A percentile compares a stretch with the other conserved stretches of the same genome.
phyloP scores from a whole-genome alignment of 1,140 invertebrate genomes.

The Drosophila funebris region DNA sequence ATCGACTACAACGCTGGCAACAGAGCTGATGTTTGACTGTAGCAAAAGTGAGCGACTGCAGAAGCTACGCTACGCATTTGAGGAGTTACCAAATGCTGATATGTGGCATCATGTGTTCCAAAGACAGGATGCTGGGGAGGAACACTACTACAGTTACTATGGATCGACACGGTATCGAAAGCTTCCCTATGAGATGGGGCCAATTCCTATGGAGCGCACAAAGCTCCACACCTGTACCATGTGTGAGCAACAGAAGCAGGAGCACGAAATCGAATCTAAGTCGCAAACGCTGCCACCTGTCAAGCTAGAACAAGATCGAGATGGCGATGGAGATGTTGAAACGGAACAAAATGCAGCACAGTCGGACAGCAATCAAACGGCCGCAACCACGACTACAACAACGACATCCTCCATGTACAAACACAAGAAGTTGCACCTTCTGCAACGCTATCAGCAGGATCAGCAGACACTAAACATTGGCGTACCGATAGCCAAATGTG shows the following conservation, averaged over 20 bases:
- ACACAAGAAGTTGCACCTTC: slow-evolving; percentile 73
- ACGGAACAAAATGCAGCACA: slow-evolving; percentile 18
- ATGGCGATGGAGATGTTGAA: slow-evolving; percentile 22
- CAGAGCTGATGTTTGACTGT: slow-evolving; percentile 61
- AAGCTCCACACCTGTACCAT: slow-evolving; percentile 74
- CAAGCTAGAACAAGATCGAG: slow-evolving; percentile 24
- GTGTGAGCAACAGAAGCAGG: slow-evolving; percentile 29
- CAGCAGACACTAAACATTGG: slow-evolving; percentile 51
- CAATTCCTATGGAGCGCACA: slow-evolving; percentile 85
- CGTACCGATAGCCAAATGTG: slow-evolving; percentile 66
- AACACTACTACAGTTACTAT: slow-evolving; percentile 83
- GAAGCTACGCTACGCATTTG: slow-evolving; percentile 90
- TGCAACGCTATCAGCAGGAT: slow-evolving; percentile 76
- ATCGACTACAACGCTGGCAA: neutral
- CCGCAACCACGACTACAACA: slow-evolving; percentile 19
- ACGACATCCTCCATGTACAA: slow-evolving; percentile 56
- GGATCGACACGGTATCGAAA: slow-evolving; percentile 85
- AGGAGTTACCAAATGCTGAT: slow-evolving; percentile 88
- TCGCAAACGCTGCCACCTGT: too few species aligned
- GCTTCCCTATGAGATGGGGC: slow-evolving; percentile 90
- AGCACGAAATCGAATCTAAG: neutral
- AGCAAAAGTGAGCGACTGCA: slow-evolving; percentile 83
- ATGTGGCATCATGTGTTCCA: slow-evolving; percentile 91
- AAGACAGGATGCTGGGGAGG: slow-evolving; percentile 89
- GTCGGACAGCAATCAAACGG: slow-evolving; percentile 30